Base-by-base conservation (phyloP, 2,797 vertebrate genomes). In the Perodicticus potto region DNA sequence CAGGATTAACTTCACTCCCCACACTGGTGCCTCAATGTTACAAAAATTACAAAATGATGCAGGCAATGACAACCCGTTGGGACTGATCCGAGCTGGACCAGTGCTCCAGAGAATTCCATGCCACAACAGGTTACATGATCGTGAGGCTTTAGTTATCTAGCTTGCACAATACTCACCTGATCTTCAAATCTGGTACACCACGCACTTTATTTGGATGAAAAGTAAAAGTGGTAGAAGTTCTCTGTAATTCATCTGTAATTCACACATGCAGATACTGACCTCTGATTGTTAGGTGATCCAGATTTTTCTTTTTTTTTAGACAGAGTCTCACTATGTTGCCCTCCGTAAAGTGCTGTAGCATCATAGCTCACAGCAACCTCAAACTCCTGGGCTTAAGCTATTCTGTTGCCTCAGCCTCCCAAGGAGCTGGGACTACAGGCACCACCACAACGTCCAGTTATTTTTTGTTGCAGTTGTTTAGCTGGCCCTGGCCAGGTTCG, bases 201-300 rank as follows among this genome's bases (percentile, higher is more conserved):
- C 37, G 70, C 73, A 83, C 5, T 96, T 45, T 89, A 93, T 90
- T 76, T 86, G 19, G 57, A 82, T 20, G 89, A 67, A 84, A 92
- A 93, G 89, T 57, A 83, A 92, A 95, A 17, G 78, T 0, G 69
- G 86, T 80, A 74, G 91, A 91, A 88, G 87, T 95, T 80, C 94
- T 45, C 65, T 43, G 59, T 29, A 6, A 5, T 9, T 10, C 22
- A 0, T 23, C 97, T 85, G 78, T 29, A 94, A 92, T 43, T 82
- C 87, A 96, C 95, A 74, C 34, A 37, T 8, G 43, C 96, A 91
- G 85, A 96, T 43, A 74, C 77, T 12, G 57, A 94, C 74, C 96
- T 80, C 91, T 49, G 93, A 93, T 3, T 63, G 84, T 77, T 82
- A 93, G 96, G 96, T 93, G 83, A 97, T 97, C 45, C 89, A 96